These are phyloP conservation scores for Pemphigus obesinymphae DNA, from an alignment of 1,140 invertebrate genomes.

Conservation along the genomic window DNA sequence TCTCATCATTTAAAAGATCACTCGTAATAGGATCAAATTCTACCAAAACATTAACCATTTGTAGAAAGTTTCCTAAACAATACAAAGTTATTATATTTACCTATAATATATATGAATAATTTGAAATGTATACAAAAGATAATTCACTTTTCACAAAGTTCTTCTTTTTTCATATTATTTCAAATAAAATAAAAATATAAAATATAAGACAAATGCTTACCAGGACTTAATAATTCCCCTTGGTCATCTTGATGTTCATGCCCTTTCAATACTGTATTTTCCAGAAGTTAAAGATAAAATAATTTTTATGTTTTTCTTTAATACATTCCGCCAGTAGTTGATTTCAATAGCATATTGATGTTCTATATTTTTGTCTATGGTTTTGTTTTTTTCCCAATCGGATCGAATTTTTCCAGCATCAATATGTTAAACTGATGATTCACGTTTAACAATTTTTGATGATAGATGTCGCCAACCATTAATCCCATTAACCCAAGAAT, in stretches of 20 bases:
- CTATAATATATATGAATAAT: too few relatives aligned
- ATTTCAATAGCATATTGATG: not conserved
- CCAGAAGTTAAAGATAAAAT: too few relatives aligned
- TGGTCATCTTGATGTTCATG: not conserved
- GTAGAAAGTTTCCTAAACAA: too few relatives aligned
- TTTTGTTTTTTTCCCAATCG: not conserved
- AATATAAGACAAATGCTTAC: not conserved
- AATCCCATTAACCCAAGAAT: not conserved
- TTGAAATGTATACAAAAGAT: too few relatives aligned
- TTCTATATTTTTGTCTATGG: too few relatives aligned
- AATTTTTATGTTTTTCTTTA: not conserved
- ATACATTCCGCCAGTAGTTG: not conserved
- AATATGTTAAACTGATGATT: not conserved
- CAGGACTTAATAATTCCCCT: not conserved
- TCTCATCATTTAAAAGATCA: too few relatives aligned
- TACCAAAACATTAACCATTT: too few relatives aligned
- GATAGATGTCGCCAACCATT: not conserved
- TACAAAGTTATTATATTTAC: too few relatives aligned
- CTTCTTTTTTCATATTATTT: too few relatives aligned
- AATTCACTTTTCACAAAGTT: too few relatives aligned
- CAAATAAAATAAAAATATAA: too few relatives aligned
- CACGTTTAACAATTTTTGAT: not conserved
- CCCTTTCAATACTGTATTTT: not conserved
- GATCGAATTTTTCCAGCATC: not conserved
- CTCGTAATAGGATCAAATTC: too few relatives aligned